These are phyloP conservation scores for Hydractinia echinata DNA, from an alignment of 30 jellyfish, hydroid and myxozoan species.

Conservation along the genomic window DNA sequence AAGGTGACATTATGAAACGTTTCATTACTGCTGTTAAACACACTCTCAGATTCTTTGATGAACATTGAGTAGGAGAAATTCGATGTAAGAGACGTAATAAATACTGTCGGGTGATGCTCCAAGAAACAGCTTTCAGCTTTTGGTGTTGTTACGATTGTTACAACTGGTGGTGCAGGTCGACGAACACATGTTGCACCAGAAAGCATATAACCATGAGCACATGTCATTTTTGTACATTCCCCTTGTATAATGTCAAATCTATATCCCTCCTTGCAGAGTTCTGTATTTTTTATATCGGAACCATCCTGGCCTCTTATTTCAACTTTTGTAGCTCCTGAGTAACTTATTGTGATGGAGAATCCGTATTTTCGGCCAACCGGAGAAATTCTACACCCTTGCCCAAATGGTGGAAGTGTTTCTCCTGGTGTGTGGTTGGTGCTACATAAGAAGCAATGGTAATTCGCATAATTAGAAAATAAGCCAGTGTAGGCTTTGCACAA, in stretches of 20 bases:
- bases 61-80: background rate
- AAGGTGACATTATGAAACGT: background rate
- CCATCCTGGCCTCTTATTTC: background rate
- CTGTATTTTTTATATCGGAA: background rate
- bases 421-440: background rate
- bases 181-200: constrained; percentile 2
- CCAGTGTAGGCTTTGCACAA: constrained; percentile 23
- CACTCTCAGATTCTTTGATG: background rate
- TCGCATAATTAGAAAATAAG: background rate
- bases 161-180: background rate
- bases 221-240: background rate
- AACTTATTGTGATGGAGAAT: constrained; percentile 1
- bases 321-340: background rate
- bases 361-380: background rate
- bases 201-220: background rate
- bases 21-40: background rate
- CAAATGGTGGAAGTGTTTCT: background rate
- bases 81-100: background rate
- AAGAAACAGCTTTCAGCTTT: background rate
- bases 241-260: background rate
- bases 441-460: constrained; percentile 12
- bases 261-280: background rate
- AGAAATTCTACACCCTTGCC: background rate
- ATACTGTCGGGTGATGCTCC: background rate
- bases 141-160: background rate